Evolutionary conservation across 2,888 invertebrate genomes (phyloP).

Genomic region (Drosophila borealis): DNA sequence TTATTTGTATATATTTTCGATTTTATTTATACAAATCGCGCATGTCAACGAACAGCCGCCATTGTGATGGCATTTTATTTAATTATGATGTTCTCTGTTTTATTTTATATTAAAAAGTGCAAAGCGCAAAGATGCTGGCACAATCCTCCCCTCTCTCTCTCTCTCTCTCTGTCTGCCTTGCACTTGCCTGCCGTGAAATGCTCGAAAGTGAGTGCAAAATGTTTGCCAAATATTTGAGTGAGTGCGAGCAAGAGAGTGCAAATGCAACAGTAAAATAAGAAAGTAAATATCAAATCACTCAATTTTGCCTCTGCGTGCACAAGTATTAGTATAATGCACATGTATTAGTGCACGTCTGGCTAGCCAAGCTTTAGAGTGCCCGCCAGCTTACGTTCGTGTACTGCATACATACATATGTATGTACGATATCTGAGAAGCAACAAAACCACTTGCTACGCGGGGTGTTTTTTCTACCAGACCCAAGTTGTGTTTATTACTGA

Average conservation of each 20-base stretch:
- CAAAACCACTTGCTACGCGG: slow-evolving; percentile 5
- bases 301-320: slow-evolving; percentile 7
- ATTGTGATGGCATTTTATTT: slow-evolving; percentile 36
- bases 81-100: slow-evolving; percentile 13
- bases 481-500: neutral
- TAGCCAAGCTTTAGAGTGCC: slow-evolving; percentile 10
- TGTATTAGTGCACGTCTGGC: slow-evolving; percentile 13
- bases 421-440: slow-evolving; percentile 21
- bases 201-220: slow-evolving; percentile 41
- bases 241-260: slow-evolving; percentile 4
- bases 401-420: slow-evolving; percentile 35
- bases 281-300: slow-evolving; percentile 7
- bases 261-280: slow-evolving; percentile 5
- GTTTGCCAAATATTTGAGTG: slow-evolving; percentile 63
- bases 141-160: neutral
- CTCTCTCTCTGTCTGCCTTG: neutral
- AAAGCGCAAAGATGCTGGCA: slow-evolving; percentile 4
- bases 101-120: slow-evolving; percentile 16
- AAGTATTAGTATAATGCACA: neutral
- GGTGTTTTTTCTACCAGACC: too few species aligned
- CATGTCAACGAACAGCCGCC: slow-evolving; percentile 9
- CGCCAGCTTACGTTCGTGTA: slow-evolving; percentile 16
- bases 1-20: slow-evolving; percentile 5
- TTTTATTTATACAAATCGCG: slow-evolving; percentile 37
- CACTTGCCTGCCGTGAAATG: neutral